Percentiles rank a stretch among this genome's conserved stretches.
phyloP scores from a whole-genome alignment of 2,797 vertebrate species.

The Myotis planiceps region DNA sequence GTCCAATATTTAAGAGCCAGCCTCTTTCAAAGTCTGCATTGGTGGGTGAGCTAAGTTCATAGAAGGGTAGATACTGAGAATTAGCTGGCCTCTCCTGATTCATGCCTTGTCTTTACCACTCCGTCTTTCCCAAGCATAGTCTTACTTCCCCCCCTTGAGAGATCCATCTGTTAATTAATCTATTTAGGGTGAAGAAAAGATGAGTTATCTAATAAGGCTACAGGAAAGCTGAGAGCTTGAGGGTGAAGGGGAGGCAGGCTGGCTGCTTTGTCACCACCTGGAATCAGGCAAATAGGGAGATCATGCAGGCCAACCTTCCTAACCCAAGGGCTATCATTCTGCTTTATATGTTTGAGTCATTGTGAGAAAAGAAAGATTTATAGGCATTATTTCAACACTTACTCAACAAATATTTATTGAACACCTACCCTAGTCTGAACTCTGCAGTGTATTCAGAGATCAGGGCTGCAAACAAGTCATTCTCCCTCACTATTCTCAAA shows the following conservation, averaged over 20 bases:
- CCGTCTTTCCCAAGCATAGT: not conserved
- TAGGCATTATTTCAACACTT: constrained; percentile 65
- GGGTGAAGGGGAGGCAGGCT: not conserved
- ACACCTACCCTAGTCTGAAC: constrained; percentile 57
- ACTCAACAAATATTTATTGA: constrained; percentile 70
- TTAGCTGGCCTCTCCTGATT: not conserved
- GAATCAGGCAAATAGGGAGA: not conserved
- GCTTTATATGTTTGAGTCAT: constrained; percentile 46
- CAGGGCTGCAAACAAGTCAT: not conserved
- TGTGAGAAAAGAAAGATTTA: constrained; percentile 68
- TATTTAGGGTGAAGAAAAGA: not conserved
- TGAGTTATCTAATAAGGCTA: not conserved
- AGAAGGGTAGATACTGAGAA: not conserved
- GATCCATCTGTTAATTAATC: not conserved
- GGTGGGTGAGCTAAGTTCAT: not conserved
- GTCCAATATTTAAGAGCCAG: not conserved
- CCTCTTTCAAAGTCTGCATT: not conserved
- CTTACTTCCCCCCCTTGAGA: not conserved
- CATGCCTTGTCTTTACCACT: not conserved
- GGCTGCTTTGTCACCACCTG: not conserved
- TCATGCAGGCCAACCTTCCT: constrained; percentile 32
- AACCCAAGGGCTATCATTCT: constrained; percentile 58
- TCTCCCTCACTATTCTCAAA: not conserved
- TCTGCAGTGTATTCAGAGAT: constrained; percentile 32
- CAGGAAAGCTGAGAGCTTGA: not conserved